Conservation (phyloP, 2,797 vertebrate species). For the Acrocephalus scirpaceus region DNA sequence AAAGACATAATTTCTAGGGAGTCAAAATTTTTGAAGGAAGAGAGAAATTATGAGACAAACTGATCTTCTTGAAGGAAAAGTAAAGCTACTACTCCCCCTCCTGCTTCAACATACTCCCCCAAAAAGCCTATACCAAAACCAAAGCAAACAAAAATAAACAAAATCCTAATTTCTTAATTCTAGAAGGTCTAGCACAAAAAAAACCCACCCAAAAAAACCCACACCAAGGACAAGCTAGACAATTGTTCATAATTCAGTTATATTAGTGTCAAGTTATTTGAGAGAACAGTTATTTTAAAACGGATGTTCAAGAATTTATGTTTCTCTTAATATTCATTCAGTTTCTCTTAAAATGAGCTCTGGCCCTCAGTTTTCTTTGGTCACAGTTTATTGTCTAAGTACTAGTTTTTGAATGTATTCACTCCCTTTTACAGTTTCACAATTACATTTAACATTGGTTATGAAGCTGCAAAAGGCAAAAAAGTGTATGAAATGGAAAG, state of each 20-base stretch:
- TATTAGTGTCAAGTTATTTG: background rate
- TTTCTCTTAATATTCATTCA: background rate
- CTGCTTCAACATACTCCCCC: background rate
- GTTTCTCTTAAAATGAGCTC: background rate
- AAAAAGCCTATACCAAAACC: background rate
- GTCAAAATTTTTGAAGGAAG: background rate
- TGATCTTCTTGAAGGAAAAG: background rate
- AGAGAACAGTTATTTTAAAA: background rate
- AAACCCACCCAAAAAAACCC: too few species aligned
- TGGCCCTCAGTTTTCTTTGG: background rate
- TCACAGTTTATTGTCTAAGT: background rate
- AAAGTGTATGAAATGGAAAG: background rate
- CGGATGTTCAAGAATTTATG: background rate
- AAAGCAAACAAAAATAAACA: background rate
- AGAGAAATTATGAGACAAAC: background rate
- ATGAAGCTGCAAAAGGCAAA: background rate
- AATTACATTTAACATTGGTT: background rate
- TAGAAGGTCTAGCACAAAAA: background rate
- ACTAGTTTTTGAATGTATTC: background rate
- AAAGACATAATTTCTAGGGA: background rate
- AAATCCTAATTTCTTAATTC: background rate
- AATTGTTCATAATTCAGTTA: background rate
- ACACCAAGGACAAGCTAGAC: background rate
- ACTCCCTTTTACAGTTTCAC: background rate
- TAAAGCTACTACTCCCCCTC: background rate